Percentiles rank a stretch among this genome's conserved stretches.
Evolutionary conservation across 2,113 vertebrate genomes (phyloP).

Genomic region (Strigops habroptila): DNA sequence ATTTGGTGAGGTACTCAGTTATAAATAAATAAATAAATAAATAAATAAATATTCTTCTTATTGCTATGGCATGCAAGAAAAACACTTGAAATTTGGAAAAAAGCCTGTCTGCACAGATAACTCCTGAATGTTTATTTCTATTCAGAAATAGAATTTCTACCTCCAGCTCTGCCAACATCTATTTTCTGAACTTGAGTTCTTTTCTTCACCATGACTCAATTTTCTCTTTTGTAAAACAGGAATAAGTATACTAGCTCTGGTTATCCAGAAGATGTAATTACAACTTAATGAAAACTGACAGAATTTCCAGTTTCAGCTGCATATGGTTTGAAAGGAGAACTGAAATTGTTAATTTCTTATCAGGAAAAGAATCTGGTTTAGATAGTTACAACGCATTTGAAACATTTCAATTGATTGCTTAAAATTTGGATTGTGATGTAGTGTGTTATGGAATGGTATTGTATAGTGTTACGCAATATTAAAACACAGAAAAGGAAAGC

Average conservation of each 20-base stretch:
- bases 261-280: constrained; percentile 30
- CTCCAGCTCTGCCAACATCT: background rate
- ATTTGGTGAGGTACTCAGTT: background rate
- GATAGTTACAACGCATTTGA: background rate
- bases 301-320: constrained; percentile 22
- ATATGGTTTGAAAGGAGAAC: constrained; percentile 7
- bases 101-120: background rate
- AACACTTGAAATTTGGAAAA: background rate
- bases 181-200: background rate
- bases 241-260: background rate
- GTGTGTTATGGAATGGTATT: background rate
- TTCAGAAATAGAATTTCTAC: background rate
- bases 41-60: background rate
- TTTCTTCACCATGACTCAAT: background rate
- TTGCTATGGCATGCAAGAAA: background rate
- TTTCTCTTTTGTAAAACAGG: background rate
- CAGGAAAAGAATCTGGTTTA: background rate
- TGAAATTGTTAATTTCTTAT: constrained; percentile 50
- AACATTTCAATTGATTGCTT: constrained; percentile 45
- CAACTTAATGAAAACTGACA: constrained; percentile 31
- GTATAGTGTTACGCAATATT: background rate
- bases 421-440: constrained; percentile 3
- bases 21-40: background rate
- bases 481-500: constrained; percentile 34
- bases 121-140: background rate